Evolutionary conservation across 2,113 vertebrate genomes (phyloP).

Genomic region (Morone chrysops): DNA sequence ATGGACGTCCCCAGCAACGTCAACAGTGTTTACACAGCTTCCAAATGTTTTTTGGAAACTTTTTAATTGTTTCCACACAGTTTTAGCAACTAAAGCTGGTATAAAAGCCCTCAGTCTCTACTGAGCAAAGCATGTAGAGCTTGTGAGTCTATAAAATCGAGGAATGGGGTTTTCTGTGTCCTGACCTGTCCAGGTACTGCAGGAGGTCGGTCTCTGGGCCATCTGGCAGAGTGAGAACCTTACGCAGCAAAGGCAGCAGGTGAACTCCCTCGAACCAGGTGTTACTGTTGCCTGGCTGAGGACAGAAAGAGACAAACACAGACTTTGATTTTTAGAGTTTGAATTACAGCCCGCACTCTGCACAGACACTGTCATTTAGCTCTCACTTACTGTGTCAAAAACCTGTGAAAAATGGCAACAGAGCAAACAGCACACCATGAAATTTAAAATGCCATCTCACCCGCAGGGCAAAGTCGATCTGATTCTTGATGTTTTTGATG

Average conservation of each 20-base stretch:
- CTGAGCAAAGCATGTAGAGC: too few species aligned
- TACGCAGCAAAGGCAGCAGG: constrained; percentile 89
- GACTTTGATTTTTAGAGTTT: background rate
- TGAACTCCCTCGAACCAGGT: constrained; percentile 91
- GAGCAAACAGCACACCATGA: background rate
- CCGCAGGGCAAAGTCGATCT: constrained; percentile 87
- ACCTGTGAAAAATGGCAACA: background rate
- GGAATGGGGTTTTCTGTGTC: background rate
- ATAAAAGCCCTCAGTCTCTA: too few species aligned
- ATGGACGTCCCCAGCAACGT: too few species aligned
- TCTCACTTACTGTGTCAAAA: background rate
- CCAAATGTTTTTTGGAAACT: too few species aligned
- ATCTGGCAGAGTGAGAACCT: constrained; percentile 90
- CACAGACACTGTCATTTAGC: background rate
- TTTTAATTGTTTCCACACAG: too few species aligned
- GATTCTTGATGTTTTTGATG: constrained; percentile 96
- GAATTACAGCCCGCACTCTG: background rate
- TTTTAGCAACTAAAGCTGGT: too few species aligned
- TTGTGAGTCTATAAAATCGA: background rate
- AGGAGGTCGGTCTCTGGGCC: constrained; percentile 96
- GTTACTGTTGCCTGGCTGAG: constrained; percentile 82
- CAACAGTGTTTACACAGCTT: too few species aligned
- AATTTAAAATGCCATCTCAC: constrained; percentile 9
- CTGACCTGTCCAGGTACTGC: constrained; percentile 93
- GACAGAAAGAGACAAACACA: background rate